These are phyloP conservation scores for Smutsia temminckii DNA, from an alignment of 2,797 vertebrate species.

Conservation along the genomic window DNA sequence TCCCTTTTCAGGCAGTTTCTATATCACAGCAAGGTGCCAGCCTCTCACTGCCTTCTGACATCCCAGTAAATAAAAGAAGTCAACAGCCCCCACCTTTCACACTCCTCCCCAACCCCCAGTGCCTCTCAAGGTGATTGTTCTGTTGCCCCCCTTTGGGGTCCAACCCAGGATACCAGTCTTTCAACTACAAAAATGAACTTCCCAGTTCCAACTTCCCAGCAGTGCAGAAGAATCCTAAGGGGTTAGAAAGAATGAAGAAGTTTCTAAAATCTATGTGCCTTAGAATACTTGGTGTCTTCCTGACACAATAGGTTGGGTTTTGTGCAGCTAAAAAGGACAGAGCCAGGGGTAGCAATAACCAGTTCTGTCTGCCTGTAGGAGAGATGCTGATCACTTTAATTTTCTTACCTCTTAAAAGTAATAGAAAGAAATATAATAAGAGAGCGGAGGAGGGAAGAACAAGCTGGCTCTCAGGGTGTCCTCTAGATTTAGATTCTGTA, in stretches of 20 bases:
- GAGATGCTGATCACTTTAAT: background rate
- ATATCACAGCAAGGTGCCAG: slow-evolving; percentile 43
- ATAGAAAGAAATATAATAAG: slow-evolving; percentile 21
- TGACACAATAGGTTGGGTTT: slow-evolving; percentile 10
- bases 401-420: slow-evolving; percentile 15
- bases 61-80: slow-evolving; percentile 68
- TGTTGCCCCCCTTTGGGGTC: background rate
- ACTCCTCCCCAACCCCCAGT: background rate
- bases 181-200: slow-evolving; percentile 52
- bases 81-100: slow-evolving; percentile 1
- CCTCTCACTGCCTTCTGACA: slow-evolving; percentile 1
- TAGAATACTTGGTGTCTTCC: background rate
- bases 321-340: background rate
- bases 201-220: slow-evolving; percentile 28
- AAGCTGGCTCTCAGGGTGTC: background rate
- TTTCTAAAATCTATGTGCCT: slow-evolving; percentile 11
- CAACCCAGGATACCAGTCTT: slow-evolving; percentile 39
- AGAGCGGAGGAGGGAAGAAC: background rate
- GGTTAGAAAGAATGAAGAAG: slow-evolving; percentile 6
- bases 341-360: background rate
- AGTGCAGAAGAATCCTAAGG: slow-evolving; percentile 20
- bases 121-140: slow-evolving; percentile 45
- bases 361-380: background rate
- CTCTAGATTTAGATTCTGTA: background rate
- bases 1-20: slow-evolving; percentile 26